A percentile compares a stretch with the other conserved stretches of the same genome.
These are phyloP conservation scores for Pangasianodon hypophthalmus DNA, from an alignment of 2,113 vertebrate genomes.

Conservation along the genomic window DNA sequence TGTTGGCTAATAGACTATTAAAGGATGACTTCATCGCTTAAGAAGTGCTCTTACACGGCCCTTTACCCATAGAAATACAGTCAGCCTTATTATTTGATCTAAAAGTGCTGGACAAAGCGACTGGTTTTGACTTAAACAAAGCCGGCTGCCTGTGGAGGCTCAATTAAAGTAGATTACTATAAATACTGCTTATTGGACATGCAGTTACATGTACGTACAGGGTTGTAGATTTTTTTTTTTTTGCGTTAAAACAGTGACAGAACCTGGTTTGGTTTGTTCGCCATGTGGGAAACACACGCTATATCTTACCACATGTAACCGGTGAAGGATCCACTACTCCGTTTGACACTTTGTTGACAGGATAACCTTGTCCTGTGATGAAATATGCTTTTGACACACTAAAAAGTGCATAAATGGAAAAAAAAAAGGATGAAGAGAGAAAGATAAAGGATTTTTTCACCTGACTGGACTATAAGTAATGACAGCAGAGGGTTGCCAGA, in stretches of 20 bases:
- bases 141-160: slow-evolving; percentile 1
- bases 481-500: slow-evolving; percentile 78
- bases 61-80: slow-evolving; percentile 26
- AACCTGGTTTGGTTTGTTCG: neutral
- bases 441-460: slow-evolving; percentile 22
- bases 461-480: slow-evolving; percentile 58
- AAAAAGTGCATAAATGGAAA: neutral
- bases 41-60: slow-evolving; percentile 40
- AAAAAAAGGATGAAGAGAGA: neutral
- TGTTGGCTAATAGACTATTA: slow-evolving; percentile 47
- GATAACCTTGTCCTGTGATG: slow-evolving; percentile 62
- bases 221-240: neutral
- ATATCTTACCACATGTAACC: slow-evolving; percentile 4
- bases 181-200: slow-evolving; percentile 29
- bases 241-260: neutral
- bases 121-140: slow-evolving; percentile 3
- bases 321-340: slow-evolving; percentile 9
- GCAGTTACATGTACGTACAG: slow-evolving; percentile 27
- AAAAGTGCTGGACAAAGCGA: slow-evolving; percentile 23
- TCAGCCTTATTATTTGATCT: slow-evolving; percentile 40
- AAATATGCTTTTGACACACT: slow-evolving; percentile 57
- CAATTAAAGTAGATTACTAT: slow-evolving; percentile 39
- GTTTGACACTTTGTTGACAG: slow-evolving; percentile 55
- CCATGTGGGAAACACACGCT: slow-evolving; percentile 20
- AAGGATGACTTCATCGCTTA: slow-evolving; percentile 47